Conservation (phyloP, 2,888 invertebrate species). For the Invenusta paracnida region DNA sequence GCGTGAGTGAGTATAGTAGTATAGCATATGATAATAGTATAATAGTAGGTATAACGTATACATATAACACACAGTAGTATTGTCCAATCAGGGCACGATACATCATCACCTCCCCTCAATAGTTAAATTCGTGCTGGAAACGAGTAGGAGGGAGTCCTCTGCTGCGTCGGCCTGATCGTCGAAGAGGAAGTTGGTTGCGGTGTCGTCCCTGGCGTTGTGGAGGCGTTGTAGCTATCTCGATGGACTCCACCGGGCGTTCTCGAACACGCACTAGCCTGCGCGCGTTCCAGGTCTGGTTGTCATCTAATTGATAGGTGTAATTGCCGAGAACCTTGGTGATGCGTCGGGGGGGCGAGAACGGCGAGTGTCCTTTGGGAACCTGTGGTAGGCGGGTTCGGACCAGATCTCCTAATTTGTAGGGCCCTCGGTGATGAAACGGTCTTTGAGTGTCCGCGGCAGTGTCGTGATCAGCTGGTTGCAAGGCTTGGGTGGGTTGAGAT, state of each 20-base stretch:
- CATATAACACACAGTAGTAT: too few species aligned
- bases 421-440: background rate
- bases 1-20: too few species aligned
- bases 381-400: slow-evolving; percentile 24
- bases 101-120: background rate
- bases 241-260: background rate
- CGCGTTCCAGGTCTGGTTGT: slow-evolving; percentile 32
- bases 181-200: background rate
- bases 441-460: background rate
- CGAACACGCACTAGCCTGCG: background rate
- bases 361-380: slow-evolving; percentile 28
- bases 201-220: background rate
- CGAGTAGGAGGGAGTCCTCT: background rate
- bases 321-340: slow-evolving; percentile 37
- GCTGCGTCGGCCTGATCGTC: background rate
- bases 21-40: too few species aligned
- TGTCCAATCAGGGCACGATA: background rate
- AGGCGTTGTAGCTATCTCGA: background rate
- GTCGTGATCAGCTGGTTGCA: background rate
- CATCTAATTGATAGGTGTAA: slow-evolving; percentile 35
- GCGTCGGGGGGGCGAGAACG: slow-evolving; percentile 14
- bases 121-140: background rate
- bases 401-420: slow-evolving; percentile 27
- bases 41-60: too few species aligned
- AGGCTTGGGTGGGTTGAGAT: background rate